Conservation (phyloP, 2,797 vertebrate species). For the Poeciliopsis presidionis region DNA sequence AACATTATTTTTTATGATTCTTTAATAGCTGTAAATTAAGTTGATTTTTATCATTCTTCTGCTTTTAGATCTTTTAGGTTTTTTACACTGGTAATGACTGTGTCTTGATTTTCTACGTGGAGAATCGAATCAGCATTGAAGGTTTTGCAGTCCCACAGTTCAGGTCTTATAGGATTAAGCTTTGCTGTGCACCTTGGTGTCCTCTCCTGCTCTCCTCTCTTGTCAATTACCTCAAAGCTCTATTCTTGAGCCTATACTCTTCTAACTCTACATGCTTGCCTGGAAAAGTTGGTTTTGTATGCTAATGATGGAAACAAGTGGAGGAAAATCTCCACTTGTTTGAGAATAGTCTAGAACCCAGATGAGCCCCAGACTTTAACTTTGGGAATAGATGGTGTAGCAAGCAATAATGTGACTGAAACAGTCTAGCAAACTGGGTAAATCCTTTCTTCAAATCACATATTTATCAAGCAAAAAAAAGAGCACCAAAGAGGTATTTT, state of each 20-base stretch:
- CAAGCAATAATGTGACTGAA: neutral
- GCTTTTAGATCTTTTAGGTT: neutral
- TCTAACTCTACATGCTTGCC: neutral
- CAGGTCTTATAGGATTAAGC: neutral
- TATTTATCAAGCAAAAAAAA: constrained; percentile 1
- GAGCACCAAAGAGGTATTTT: neutral
- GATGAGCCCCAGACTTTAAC: neutral
- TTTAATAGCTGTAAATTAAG: neutral
- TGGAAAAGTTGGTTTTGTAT: neutral
- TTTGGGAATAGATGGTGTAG: neutral
- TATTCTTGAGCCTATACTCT: neutral
- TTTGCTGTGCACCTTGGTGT: neutral
- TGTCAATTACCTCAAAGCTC: neutral
- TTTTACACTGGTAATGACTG: neutral
- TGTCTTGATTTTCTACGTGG: neutral
- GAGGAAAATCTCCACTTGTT: neutral
- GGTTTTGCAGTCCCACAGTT: neutral
- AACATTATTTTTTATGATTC: neutral
- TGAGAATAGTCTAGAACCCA: neutral
- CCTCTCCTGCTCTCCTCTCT: neutral
- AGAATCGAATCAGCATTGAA: neutral
- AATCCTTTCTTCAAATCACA: neutral
- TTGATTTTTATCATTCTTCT: neutral
- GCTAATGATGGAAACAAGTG: neutral
- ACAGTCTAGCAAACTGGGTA: neutral